A percentile compares a stretch with the other conserved stretches of the same genome.
Conservation (phyloP, 2,888 invertebrate genomes). For the Abrostola tripartita region DNA sequence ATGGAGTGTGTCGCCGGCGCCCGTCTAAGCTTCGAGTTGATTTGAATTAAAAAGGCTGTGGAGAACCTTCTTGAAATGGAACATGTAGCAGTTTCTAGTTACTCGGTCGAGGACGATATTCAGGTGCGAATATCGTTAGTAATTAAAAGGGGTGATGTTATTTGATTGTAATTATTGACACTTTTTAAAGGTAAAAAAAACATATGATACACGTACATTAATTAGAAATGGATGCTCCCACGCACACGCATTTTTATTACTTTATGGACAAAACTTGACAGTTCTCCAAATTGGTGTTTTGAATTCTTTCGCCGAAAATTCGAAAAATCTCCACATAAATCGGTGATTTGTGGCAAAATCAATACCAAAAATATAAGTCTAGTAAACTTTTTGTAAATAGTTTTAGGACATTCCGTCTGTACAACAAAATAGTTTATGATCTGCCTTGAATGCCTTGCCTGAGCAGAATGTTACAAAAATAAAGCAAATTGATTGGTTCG, state of each 20-base stretch:
- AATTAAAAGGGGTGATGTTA: background rate
- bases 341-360: too few relatives aligned
- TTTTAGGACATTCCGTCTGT: background rate
- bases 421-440: conserved; percentile 1
- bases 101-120: conserved; percentile 24
- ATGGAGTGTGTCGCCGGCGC: conserved; percentile 56
- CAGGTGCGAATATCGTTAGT: conserved; percentile 8
- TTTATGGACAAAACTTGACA: too few relatives aligned
- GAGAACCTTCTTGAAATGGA: conserved; percentile 51
- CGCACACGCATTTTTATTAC: too few relatives aligned
- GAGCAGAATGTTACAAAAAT: conserved; percentile 30
- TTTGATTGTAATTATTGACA: too few relatives aligned
- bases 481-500: conserved; percentile 53
- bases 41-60: conserved; percentile 59
- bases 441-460: conserved; percentile 5
- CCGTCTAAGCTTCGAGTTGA: conserved; percentile 49
- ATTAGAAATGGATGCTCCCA: too few relatives aligned
- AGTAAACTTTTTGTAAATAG: too few relatives aligned
- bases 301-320: too few relatives aligned
- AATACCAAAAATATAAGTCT: too few relatives aligned
- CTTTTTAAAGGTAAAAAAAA: too few relatives aligned
- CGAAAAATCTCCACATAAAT: too few relatives aligned
- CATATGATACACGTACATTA: too few relatives aligned
- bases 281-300: too few relatives aligned
- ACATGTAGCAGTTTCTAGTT: conserved; percentile 48